A percentile compares a stretch with the other conserved stretches of the same genome.
These are phyloP conservation scores for Drosophila percnosoma DNA, from an alignment of 2,888 invertebrate species.

Conservation along the genomic window DNA sequence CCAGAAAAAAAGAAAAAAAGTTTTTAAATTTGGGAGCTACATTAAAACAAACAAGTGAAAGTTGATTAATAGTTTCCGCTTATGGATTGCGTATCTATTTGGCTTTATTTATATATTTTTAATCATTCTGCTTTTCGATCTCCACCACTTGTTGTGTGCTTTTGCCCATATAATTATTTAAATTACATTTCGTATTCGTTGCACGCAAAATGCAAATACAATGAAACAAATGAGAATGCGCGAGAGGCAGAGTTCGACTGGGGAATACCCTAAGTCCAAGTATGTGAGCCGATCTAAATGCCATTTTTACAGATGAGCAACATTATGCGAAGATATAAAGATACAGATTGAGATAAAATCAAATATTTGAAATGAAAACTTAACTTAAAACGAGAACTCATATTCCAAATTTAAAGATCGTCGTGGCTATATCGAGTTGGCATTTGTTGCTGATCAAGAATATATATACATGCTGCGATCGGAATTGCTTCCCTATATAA, in stretches of 20 bases:
- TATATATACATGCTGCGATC: background rate
- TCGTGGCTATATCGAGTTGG: background rate
- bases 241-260: background rate
- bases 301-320: no score
- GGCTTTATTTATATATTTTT: slow-evolving; percentile 5
- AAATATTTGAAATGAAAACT: no score
- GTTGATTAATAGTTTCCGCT: slow-evolving; percentile 77
- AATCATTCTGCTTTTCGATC: background rate
- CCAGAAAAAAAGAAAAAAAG: slow-evolving; percentile 13
- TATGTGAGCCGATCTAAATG: background rate
- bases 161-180: slow-evolving; percentile 37
- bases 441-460: background rate
- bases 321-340: no score
- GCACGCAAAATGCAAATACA: slow-evolving; percentile 38
- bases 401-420: background rate
- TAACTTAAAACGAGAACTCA: background rate
- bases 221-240: background rate
- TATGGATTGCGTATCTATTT: slow-evolving; percentile 39
- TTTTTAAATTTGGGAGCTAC: slow-evolving; percentile 12
- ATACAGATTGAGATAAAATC: no score
- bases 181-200: slow-evolving; percentile 30
- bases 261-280: background rate
- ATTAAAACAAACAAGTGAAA: slow-evolving; percentile 62
- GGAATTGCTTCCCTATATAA: background rate
- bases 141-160: background rate